Base-by-base conservation (phyloP, 1,140 invertebrate genomes). In the Drosophila ogumai region DNA sequence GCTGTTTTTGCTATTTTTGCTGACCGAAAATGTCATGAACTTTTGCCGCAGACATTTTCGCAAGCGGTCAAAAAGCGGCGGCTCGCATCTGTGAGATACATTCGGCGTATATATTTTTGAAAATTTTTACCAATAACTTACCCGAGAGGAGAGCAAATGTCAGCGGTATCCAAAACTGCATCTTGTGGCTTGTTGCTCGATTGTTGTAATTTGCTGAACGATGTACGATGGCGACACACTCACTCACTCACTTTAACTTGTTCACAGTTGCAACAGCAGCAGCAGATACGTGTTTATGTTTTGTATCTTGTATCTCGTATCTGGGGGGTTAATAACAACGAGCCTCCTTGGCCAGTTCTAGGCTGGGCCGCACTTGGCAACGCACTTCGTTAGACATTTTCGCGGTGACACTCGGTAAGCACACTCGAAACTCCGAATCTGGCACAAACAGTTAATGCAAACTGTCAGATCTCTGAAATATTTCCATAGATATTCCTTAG, bases 151-250 rank as follows among this genome's bases (percentile, higher is more conserved):
- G 66, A 63, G 90, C 80, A 91, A 91, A 91, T 91, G 88, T 91
- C 90, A 91, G 79, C 91, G 90, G 69, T 91, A 91, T 91, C 88
- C 88, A 90, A 91, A 91, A 90, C 79, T 91, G 88, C 88, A 91
- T 88, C 73, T 79, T 91, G 67, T 78, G 68, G 73, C 50, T 61
- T 56, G 75, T 67, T 55, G 77, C 55, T 76, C 55, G 65, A 67
- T 81, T 46, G 41, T 36, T 73, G 69, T 34, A 72, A 73, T 73
- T 74, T 61, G 54, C 43, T 65, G 28, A 43, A 22, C 34, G 52
- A 8, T 41, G 57, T 65, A 8, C 25, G 60, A 75, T 75, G 56
- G 60, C 52, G 52, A 50, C 73, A 75, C 72, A 75, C 60, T 47
- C 44, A 49, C 46, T 43, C 19, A 50, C 46, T 50, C 55, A 55